These are phyloP conservation scores for Cichlasoma orientale DNA, from an alignment of 2,797 vertebrate species.

Conservation along the genomic window DNA sequence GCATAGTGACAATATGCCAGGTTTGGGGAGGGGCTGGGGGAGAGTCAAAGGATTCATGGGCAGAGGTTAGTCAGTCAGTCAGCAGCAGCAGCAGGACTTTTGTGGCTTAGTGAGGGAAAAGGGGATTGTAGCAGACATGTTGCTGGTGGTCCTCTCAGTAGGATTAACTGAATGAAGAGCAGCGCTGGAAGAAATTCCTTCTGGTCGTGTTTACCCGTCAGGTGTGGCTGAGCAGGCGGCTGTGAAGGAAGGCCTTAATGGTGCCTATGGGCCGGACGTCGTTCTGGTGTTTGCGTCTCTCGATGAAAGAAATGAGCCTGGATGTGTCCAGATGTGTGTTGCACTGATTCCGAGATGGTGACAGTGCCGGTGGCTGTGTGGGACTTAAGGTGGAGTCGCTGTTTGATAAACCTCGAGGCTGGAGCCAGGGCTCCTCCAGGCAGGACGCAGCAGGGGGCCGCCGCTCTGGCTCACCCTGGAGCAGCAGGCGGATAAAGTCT, in stretches of 20 bases:
- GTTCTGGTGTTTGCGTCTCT: constrained; percentile 96
- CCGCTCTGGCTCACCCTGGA: constrained; percentile 86
- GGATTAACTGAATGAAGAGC: constrained; percentile 21
- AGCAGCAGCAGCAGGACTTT: constrained; percentile 89
- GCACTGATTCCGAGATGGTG: constrained; percentile 50
- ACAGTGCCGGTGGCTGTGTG: constrained; percentile 18
- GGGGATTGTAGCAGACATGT: constrained; percentile 76
- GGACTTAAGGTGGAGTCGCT: constrained; percentile 47
- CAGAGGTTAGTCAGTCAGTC: constrained; percentile 74
- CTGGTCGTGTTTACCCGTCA: constrained; percentile 62
- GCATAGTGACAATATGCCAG: constrained; percentile 71
- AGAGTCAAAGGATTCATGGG: constrained; percentile 63
- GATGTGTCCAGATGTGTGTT: constrained; percentile 87
- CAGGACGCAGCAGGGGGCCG: constrained; percentile 86
- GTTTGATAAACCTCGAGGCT: constrained; percentile 68
- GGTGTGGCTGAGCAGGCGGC: constrained; percentile 88
- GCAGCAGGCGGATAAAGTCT: constrained; percentile 90
- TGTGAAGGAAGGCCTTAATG: constrained; percentile 91
- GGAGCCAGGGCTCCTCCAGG: constrained; percentile 92
- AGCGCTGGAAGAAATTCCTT: constrained; percentile 6
- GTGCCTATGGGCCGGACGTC: constrained; percentile 89
- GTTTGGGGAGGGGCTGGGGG: constrained; percentile 19
- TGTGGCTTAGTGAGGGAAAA: constrained; percentile 85
- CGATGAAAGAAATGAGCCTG: constrained; percentile 93
- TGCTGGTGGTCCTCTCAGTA: constrained; percentile 50